Evolutionary conservation across 1,140 invertebrate genomes (phyloP), one percentile per base, ranked within the genome.

Genomic region (Cotesia vestalis): DNA sequence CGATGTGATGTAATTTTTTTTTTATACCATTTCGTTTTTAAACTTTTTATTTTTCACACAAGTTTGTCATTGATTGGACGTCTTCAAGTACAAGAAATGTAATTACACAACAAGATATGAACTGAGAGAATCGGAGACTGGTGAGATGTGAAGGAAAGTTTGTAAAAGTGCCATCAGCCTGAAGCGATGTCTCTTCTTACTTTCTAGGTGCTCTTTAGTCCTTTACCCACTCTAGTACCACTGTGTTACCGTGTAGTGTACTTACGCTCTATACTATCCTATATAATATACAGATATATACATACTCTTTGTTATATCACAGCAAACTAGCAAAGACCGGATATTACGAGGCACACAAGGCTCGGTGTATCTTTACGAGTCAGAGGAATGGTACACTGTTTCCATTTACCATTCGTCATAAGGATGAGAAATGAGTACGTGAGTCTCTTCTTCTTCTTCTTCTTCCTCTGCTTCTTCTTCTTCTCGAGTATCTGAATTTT

Each of bases 341-440:
- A 71, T 71, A 71, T 71, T 71, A 71, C 69, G 46, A 66, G 61
- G 46, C 66, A 67, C 66, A 67, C 27, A 55, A 63, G 61, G 36
- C 38, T 66, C n/a, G 36, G 60, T 71, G 61, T 71, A 71, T 71
- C 69, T 71, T 71, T 71, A 71, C 46, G 69, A 71, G 69, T 64
- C 4, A 60, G 53, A 64, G 61, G 35, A 64, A 27, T 27, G 27
- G 36, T 53, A 52, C 53, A 53, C 12, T 51, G 20, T 52, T 71
- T 67, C 60, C 46, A 71, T 51, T 71, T 71, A 17, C 69, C 69
- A 71, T 71, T 64, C 69, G 61, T 71, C 69, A 71, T 71, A 40
- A 51, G 35, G 61, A 71, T 53, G 69, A 55, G 46, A 52, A 52
- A 63, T 51, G 61, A 64, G 35, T 35, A 52, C 35, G 64, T 38